These are phyloP conservation scores for Catharus fuscescens DNA, from an alignment of 2,113 vertebrate species.

Conservation along the genomic window DNA sequence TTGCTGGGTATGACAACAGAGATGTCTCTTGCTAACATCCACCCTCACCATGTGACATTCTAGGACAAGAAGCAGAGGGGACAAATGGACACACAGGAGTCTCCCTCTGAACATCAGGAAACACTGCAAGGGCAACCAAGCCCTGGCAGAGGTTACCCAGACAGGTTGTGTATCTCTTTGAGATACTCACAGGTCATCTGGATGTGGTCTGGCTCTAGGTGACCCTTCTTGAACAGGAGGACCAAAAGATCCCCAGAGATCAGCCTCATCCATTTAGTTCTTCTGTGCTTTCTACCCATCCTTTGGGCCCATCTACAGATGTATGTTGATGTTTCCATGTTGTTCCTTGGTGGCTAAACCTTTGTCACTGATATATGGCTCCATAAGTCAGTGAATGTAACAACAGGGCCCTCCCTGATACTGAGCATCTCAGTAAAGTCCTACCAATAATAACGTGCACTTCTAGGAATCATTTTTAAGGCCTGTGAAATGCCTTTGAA, in stretches of 20 bases:
- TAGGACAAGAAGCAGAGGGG: not conserved
- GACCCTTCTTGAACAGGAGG: not conserved
- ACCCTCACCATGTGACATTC: accelerated
- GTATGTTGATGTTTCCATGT: not conserved
- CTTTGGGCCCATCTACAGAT: not conserved
- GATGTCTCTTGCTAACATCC: not conserved
- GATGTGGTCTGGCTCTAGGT: not conserved
- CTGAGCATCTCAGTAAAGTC: not conserved
- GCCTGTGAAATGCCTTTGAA: not conserved
- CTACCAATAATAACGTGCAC: not conserved
- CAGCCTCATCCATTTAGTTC: not conserved
- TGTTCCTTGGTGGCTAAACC: not conserved
- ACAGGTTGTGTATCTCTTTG: not conserved
- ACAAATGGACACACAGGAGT: not conserved
- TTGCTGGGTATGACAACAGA: not conserved
- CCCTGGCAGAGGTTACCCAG: not conserved
- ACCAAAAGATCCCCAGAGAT: not conserved
- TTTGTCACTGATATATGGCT: not conserved
- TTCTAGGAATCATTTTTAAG: not conserved
- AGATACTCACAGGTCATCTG: not conserved
- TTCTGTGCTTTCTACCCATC: not conserved
- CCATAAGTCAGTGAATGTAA: not conserved
- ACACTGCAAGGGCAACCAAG: not conserved
- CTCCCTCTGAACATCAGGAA: not conserved
- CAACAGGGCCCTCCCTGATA: not conserved